Base-by-base conservation (phyloP, 2,797 vertebrate species). In the Molossus alvarezi region DNA sequence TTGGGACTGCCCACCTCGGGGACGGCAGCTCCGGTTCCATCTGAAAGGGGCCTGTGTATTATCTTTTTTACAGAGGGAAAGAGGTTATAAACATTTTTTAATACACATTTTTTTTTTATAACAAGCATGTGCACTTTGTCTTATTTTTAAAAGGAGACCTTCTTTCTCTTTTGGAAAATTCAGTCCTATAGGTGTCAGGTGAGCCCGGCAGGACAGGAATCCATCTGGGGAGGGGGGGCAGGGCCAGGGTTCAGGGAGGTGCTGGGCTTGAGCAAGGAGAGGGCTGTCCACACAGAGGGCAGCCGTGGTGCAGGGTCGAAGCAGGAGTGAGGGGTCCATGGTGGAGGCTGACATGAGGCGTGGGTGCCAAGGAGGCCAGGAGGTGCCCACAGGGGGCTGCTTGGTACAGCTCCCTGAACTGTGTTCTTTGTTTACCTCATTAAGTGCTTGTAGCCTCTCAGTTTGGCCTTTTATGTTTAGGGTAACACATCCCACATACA, bases 201-300 rank as follows among this genome's bases (percentile, higher is more conserved):
- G 76, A n/a, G 29, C 69, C 0, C n/a, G 60, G 65, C 11, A 21
- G 27, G 64, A 15, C 1, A 20, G n/a, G n/a, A 64, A 10, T 21
- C 27, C 14, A 41, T 9, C 58, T 5, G 33, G 79, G 58, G 17
- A 14, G 3, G 33, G 48, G 10, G 58, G 1, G 1, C 37, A 7
- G 23, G 20, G 15, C 20, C 18, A 12, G 5, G 51, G 21, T 27
- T 20, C 25, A 33, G 21, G 37, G 15, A 6, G 9, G 1, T 13
- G 14, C 51, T 51, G 77, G 48, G 48, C 25, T 21, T n/a, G 33
- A 73, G 17, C 17, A 33, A 20, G 33, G 37, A 1, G 4, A 33
- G 12, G 14, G 5, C 0, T 0, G 0, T 60, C 15, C 4, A 12
- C 41, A 4, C 0, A 4, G 33, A n/a, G 17, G 13, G 79, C 33